These are phyloP conservation scores for Tethya wilhelma DNA, from an alignment of 37 sponge, comb jelly and placozoan genomes.

Conservation along the genomic window DNA sequence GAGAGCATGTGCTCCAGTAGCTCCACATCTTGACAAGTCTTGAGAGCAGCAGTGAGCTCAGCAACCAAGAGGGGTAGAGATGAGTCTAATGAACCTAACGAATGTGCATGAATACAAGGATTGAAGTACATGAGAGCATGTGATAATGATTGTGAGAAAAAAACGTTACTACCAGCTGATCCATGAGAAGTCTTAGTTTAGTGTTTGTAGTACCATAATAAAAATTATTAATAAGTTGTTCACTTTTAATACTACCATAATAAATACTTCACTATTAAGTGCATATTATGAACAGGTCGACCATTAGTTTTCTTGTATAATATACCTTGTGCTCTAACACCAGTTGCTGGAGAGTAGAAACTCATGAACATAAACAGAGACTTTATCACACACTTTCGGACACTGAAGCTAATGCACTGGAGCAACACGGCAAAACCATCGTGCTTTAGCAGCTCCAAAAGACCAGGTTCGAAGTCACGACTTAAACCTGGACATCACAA, in stretches of 20 bases:
- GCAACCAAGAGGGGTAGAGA: not conserved
- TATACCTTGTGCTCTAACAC: not conserved
- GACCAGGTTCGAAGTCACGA: constrained; percentile 15
- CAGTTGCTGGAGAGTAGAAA: constrained; percentile 16
- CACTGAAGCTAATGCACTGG: constrained; percentile 5
- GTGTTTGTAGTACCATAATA: not conserved
- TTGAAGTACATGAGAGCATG: not conserved
- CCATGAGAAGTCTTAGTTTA: not conserved
- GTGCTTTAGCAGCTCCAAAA: constrained; percentile 5
- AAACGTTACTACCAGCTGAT: not conserved
- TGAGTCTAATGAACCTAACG: not conserved
- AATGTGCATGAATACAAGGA: not conserved
- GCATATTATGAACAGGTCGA: too few species aligned
- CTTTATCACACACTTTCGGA: constrained; percentile 16
- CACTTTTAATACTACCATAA: too few species aligned
- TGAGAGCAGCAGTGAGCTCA: too few species aligned
- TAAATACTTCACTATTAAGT: too few species aligned
- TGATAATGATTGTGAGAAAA: not conserved
- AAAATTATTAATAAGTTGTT: not conserved
- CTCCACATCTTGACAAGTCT: not conserved
- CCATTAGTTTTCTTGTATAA: too few species aligned
- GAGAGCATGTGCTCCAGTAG: not conserved
- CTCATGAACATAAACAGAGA: constrained; percentile 32
- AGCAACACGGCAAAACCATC: constrained; percentile 15
- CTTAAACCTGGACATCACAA: constrained; percentile 19